Conservation (phyloP, 2,888 invertebrate species). For the Melinaea marsaeus region DNA sequence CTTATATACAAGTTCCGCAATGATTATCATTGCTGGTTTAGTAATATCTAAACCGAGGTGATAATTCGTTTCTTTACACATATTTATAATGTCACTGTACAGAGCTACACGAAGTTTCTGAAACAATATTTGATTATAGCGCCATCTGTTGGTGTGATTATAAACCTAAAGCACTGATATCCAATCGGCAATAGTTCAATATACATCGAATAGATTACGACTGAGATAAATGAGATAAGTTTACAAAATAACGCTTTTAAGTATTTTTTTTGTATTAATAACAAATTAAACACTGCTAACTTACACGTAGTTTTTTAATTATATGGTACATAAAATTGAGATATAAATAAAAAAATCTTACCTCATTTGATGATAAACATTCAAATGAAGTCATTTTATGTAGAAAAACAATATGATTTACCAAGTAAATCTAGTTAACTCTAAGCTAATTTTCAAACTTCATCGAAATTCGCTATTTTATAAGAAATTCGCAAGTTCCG, state of each 20-base stretch:
- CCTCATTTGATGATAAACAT: slow-evolving; percentile 49
- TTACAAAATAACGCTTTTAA: no score
- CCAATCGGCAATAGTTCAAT: slow-evolving; percentile 3
- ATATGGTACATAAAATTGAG: background rate
- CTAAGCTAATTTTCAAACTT: no score
- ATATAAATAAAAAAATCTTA: slow-evolving; percentile 33
- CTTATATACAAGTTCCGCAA: slow-evolving; percentile 79
- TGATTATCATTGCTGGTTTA: slow-evolving; percentile 75
- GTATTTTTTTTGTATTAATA: no score
- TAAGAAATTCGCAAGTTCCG: no score
- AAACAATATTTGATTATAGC: slow-evolving; percentile 35
- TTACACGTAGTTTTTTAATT: no score
- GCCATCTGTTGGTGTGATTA: slow-evolving; percentile 37
- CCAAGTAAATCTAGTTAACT: no score
- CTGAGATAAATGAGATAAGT: background rate
- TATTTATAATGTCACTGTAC: slow-evolving; percentile 73
- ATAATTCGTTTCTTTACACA: slow-evolving; percentile 76
- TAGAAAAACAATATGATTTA: no score
- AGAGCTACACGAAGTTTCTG: slow-evolving; percentile 79
- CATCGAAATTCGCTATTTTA: no score
- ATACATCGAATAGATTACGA: slow-evolving; percentile 9
- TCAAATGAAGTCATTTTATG: slow-evolving; percentile 49
- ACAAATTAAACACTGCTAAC: no score
- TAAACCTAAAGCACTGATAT: slow-evolving; percentile 8
- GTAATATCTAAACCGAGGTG: slow-evolving; percentile 72